phyloP scores from a whole-genome alignment of 2,113 vertebrate genomes.

The Eretmochelys imbricata region DNA sequence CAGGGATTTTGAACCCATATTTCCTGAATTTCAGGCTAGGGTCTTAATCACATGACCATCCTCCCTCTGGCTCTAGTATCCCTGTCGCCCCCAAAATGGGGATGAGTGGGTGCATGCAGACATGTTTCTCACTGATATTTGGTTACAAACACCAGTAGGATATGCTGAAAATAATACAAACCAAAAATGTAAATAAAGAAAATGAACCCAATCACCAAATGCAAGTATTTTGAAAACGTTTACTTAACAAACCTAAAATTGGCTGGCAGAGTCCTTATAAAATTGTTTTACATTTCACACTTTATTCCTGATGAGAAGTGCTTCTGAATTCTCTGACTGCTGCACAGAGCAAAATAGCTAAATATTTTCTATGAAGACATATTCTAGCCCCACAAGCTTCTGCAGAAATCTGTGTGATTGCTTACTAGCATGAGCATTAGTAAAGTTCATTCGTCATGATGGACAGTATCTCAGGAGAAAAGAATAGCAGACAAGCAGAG shows the following conservation, averaged over 20 bases:
- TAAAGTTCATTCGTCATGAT: background rate
- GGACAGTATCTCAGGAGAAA: background rate
- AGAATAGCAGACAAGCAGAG: background rate
- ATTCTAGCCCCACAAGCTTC: background rate
- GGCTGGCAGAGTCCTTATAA: background rate
- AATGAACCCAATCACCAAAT: background rate
- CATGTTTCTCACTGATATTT: background rate
- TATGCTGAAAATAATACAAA: background rate
- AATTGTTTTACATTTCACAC: background rate
- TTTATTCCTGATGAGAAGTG: background rate
- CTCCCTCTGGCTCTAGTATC: background rate
- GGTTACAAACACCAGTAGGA: background rate
- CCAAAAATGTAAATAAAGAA: background rate
- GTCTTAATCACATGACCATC: background rate
- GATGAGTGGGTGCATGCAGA: background rate
- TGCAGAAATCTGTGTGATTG: background rate
- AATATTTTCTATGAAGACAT: background rate
- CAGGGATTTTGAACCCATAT: background rate
- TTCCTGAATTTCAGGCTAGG: background rate
- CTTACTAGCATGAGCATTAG: background rate
- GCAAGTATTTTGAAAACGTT: background rate
- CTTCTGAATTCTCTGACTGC: constrained; percentile 2
- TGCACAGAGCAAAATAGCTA: background rate
- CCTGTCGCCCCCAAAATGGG: background rate
- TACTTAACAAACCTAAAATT: background rate